Percentiles rank a stretch among this genome's conserved stretches.
Evolutionary conservation across 2,113 vertebrate species (phyloP).

Genomic region (Lamprologus ornatipinnis): DNA sequence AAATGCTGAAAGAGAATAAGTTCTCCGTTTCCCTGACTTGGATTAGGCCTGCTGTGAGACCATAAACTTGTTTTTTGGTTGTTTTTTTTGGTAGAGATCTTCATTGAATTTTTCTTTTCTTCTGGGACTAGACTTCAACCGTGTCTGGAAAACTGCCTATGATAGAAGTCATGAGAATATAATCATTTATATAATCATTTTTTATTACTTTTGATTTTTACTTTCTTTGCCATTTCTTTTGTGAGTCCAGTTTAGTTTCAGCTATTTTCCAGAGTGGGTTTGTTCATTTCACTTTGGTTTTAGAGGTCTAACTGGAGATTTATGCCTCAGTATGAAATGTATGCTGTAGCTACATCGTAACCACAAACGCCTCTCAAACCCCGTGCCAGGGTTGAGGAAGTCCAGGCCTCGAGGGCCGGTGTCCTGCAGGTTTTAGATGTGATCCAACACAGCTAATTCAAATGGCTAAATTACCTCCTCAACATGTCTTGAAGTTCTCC

Average conservation of each 20-base stretch:
- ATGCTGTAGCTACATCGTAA: background rate
- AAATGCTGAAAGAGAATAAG: background rate
- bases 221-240: background rate
- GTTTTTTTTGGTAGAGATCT: background rate
- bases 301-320: background rate
- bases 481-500: background rate
- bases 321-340: background rate
- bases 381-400: accelerated
- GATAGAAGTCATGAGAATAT: background rate
- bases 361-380: background rate
- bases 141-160: background rate
- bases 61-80: background rate
- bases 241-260: background rate
- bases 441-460: accelerated
- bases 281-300: accelerated
- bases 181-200: background rate
- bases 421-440: background rate
- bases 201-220: background rate
- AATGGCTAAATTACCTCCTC: background rate
- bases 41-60: background rate
- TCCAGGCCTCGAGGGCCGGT: background rate
- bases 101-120: background rate
- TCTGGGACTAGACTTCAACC: background rate
- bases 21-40: background rate
- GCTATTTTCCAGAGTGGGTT: background rate